Evolutionary conservation across 2,888 invertebrate species (phyloP).

Genomic region (Netelia inedita): DNA sequence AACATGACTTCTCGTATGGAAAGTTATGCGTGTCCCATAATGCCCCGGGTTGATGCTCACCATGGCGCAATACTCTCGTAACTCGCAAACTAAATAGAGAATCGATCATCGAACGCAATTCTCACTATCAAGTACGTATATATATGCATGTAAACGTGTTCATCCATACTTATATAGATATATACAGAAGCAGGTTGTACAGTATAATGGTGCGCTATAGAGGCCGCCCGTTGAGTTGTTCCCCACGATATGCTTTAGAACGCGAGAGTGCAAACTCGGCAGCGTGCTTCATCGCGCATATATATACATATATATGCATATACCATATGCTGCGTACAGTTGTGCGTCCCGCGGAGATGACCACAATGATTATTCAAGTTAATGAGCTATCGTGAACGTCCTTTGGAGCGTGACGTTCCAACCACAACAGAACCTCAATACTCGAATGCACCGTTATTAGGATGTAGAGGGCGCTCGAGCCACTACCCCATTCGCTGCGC

Average conservation of each 20-base stretch:
- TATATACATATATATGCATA: neutral
- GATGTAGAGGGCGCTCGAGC: neutral
- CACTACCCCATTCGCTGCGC: neutral
- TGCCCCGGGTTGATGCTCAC: slow-evolving; percentile 10
- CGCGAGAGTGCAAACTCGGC: slow-evolving; percentile 39
- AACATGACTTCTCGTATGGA: neutral
- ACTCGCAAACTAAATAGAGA: slow-evolving; percentile 31
- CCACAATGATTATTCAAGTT: slow-evolving; percentile 81
- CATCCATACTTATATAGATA: slow-evolving; percentile 4
- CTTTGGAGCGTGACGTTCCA: slow-evolving; percentile 81
- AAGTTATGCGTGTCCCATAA: slow-evolving; percentile 8
- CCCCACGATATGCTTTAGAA: slow-evolving; percentile 8
- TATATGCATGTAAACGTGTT: neutral
- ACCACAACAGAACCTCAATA: slow-evolving; percentile 74
- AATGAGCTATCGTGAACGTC: slow-evolving; percentile 77
- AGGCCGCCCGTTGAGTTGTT: neutral
- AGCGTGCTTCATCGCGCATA: slow-evolving; percentile 12
- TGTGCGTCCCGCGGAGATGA: slow-evolving; percentile 53
- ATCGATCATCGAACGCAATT: slow-evolving; percentile 37
- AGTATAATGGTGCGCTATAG: neutral
- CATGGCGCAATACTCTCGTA: slow-evolving; percentile 32
- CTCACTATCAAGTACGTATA: slow-evolving; percentile 27
- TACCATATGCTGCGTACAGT: slow-evolving; percentile 11
- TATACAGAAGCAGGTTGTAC: no score
- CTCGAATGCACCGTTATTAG: neutral